Base-by-base conservation (phyloP, 2,113 vertebrate species). In the Hippocampus zosterae region DNA sequence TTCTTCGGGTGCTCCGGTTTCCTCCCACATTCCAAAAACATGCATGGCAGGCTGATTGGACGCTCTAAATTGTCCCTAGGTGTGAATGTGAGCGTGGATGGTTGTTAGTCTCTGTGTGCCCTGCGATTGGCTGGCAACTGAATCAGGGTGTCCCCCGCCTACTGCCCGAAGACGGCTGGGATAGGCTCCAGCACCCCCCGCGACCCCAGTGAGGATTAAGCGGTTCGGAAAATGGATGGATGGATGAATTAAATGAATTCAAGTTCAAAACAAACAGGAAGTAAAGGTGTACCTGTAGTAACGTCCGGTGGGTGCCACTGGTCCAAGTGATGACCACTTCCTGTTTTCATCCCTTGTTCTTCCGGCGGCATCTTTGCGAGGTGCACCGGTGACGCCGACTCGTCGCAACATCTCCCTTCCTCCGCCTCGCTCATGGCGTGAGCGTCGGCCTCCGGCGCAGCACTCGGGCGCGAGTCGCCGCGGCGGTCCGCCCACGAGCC, bases 401-500 rank as follows among this genome's bases (percentile, higher is more conserved):
- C 74, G 2, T 71, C 67, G 2, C 66, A 76, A 9, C 40, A 67
- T 2, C 71, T 76, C 64, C 68, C 82, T 19, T 84, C 78, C 23
- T 81, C 82, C 6, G 8, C 1, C 0, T 18, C 42, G 15, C 19
- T 69, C 5, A 10, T 13, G 5, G 5, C 25, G 0, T 76, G 69
- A 3, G 8, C 13, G 0, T 53, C 52, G 56, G 55, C 71, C 15
- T 84, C 83, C 59, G 55, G 8, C 44, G 12, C 50, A 1, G 5
- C 0, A 0, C 71, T 62, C 21, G 60, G 1, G 0, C 29, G 65
- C 6, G 73, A 60, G 27, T 85, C 64, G 1, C 19, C 42, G 1
- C 65, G 71, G 5, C 76, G 42, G 27, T 88, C 78, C 0, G 75
- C 56, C n/a, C 65, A 60, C 1, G 81, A 79, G 11, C 81, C 77